Evolutionary conservation across 2,797 vertebrate species (phyloP).

Genomic region (Smutsia temminckii): DNA sequence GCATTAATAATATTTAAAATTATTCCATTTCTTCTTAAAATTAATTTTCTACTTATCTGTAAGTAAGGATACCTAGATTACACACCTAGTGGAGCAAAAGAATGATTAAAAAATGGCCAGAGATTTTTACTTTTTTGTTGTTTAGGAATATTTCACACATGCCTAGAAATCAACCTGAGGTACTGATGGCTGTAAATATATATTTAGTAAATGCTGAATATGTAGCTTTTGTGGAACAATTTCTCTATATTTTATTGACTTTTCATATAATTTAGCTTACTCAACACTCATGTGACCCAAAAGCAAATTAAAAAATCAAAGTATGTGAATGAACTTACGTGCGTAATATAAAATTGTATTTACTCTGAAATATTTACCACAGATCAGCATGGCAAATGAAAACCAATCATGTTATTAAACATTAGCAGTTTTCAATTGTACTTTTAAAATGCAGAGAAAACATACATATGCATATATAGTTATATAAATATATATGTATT

Average conservation of each 20-base stretch:
- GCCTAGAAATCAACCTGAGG: background rate
- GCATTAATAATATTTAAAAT: slow-evolving; percentile 56
- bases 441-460: background rate
- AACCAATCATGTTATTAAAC: background rate
- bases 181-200: background rate
- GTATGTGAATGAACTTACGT: background rate
- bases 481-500: background rate
- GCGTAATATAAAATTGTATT: background rate
- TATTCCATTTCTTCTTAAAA: background rate
- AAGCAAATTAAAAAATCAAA: background rate
- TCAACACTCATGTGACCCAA: rapidly evolving
- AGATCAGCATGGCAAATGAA: background rate
- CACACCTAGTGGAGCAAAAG: background rate
- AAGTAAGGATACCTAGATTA: background rate
- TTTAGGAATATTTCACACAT: background rate
- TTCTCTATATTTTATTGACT: background rate
- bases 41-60: background rate
- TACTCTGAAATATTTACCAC: background rate
- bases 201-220: background rate
- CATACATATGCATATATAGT: background rate
- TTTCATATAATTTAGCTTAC: background rate
- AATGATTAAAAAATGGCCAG: background rate
- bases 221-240: background rate
- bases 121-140: background rate
- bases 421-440: background rate